Percentiles rank a stretch among this genome's conserved stretches.
Conservation (phyloP, 35 echinoderm and acorn worm species). For the Hemicentrotus pulcherrimus region DNA sequence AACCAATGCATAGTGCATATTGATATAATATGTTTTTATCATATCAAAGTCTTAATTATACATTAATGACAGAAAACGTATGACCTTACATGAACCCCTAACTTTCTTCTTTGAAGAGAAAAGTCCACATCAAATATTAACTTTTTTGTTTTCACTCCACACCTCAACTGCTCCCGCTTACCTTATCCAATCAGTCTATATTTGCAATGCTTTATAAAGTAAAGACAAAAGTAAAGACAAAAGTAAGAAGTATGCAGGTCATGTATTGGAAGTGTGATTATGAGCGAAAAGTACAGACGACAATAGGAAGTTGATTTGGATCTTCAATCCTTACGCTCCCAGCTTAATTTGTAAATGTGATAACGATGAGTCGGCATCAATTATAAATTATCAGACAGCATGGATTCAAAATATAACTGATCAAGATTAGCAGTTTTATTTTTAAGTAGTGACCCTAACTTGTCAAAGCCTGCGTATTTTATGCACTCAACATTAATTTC, state of each 20-base stretch:
- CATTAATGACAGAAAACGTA: not conserved
- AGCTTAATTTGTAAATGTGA: slow-evolving; percentile 37
- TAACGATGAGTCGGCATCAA: slow-evolving; percentile 36
- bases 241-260: not conserved
- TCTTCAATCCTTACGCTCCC: slow-evolving; percentile 2
- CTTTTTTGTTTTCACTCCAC: not conserved
- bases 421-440: slow-evolving; percentile 41
- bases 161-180: not conserved
- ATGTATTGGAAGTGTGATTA: not conserved
- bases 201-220: not conserved
- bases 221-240: not conserved
- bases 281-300: not conserved
- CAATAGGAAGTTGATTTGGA: slow-evolving; percentile 5
- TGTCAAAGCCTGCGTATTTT: slow-evolving; percentile 17
- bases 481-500: slow-evolving; percentile 42
- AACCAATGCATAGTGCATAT: not conserved
- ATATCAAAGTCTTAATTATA: too few relatives aligned
- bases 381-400: slow-evolving; percentile 36
- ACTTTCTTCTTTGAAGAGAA: not conserved
- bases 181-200: not conserved
- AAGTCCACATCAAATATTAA: not conserved
- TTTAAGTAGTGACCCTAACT: slow-evolving; percentile 38
- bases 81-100: not conserved
- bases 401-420: not conserved
- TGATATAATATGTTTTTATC: not conserved